Evolutionary conservation across 2,113 vertebrate genomes (phyloP).

Genomic region (Barbus barbus): DNA sequence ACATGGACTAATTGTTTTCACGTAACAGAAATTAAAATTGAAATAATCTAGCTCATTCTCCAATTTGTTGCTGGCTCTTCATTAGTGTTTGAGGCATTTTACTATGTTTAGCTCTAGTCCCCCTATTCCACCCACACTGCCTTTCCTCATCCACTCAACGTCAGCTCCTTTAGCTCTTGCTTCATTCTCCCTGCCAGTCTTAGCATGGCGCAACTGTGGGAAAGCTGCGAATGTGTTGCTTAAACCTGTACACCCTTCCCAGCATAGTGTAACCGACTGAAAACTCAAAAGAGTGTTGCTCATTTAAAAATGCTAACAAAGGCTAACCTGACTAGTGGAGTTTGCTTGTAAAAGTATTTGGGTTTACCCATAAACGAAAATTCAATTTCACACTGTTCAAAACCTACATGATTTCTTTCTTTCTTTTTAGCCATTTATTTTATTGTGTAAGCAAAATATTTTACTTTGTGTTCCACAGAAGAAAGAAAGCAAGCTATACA

Average conservation of each 20-base stretch:
- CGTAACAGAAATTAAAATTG: not conserved
- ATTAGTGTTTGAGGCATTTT: constrained; percentile 22
- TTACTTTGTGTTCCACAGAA: not conserved
- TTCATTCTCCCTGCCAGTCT: constrained; percentile 46
- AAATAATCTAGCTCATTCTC: constrained; percentile 7
- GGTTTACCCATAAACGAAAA: not conserved
- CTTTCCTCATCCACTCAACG: constrained; percentile 43
- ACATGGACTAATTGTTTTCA: not conserved
- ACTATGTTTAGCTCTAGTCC: constrained; percentile 49
- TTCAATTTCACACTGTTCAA: not conserved
- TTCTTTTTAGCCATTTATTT: too few relatives aligned
- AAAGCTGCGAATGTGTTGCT: constrained; percentile 46
- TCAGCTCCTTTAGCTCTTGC: constrained; percentile 46
- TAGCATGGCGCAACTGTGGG: constrained; percentile 51
- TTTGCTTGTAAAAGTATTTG: not conserved
- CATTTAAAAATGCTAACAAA: too few relatives aligned
- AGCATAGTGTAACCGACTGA: not conserved
- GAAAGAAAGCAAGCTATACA: not conserved
- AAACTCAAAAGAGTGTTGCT: too few relatives aligned
- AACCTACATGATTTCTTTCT: not conserved
- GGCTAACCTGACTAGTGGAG: not conserved
- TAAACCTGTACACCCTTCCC: constrained; percentile 43
- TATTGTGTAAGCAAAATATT: too few relatives aligned
- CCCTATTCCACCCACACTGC: constrained; percentile 46
- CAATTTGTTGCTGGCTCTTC: constrained; percentile 4